phyloP scores from a whole-genome alignment of 1,140 invertebrate genomes.

The Leptinotarsa texana region DNA sequence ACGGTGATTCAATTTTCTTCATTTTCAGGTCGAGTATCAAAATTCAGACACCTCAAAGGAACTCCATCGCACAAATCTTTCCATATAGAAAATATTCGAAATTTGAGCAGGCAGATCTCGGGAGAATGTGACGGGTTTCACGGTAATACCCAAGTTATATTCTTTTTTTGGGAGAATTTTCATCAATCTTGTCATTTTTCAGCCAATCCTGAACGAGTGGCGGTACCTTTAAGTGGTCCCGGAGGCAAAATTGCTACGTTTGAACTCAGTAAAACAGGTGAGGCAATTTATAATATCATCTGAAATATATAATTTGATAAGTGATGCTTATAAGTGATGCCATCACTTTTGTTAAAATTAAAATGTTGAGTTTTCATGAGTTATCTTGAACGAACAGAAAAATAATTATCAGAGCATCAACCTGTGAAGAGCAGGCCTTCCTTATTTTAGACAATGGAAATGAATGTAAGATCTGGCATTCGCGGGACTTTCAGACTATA shows the following conservation, averaged over 20 bases:
- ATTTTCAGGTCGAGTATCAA: constrained; percentile 79
- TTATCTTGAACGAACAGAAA: too few species aligned
- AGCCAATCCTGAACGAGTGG: constrained; percentile 84
- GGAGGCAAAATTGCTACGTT: constrained; percentile 89
- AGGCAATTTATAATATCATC: background rate
- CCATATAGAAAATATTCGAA: constrained; percentile 90
- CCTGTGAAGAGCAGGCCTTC: too few species aligned
- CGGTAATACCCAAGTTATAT: constrained; percentile 59
- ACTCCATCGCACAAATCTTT: constrained; percentile 86
- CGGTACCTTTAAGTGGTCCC: constrained; percentile 83
- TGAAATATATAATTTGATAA: too few species aligned
- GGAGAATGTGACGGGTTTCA: constrained; percentile 93
- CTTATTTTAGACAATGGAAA: too few species aligned
- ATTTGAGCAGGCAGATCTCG: constrained; percentile 87
- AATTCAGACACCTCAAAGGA: constrained; percentile 91
- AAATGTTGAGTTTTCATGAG: too few species aligned
- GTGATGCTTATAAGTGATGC: too few species aligned
- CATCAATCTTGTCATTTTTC: constrained; percentile 17
- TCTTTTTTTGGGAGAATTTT: background rate
- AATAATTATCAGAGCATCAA: too few species aligned
- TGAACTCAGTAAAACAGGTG: constrained; percentile 78
- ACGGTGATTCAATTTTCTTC: constrained; percentile 26
- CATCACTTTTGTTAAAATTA: too few species aligned
- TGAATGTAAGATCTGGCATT: too few species aligned
- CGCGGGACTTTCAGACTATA: too few species aligned